phyloP scores from a whole-genome alignment of 30 jellyfish, hydroid and myxozoan genomes.

The Aurelia coerulea region DNA sequence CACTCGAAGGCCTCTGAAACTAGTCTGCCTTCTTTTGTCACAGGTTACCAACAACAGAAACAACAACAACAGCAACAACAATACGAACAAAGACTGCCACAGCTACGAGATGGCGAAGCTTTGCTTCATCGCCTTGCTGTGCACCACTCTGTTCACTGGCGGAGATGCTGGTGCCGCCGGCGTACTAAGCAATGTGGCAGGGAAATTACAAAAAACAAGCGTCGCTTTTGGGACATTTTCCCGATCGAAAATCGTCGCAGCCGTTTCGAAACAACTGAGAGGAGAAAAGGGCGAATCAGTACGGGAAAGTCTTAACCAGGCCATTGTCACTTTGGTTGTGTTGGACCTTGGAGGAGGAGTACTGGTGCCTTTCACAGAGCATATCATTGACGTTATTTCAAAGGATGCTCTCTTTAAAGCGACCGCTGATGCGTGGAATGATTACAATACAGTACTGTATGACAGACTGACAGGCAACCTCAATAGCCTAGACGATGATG shows the following conservation, averaged over 20 bases:
- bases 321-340: conserved; percentile 19
- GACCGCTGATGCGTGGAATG: conserved; percentile 10
- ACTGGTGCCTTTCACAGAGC: conserved; percentile 25
- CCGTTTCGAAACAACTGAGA: background rate
- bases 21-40: too few species aligned
- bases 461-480: background rate
- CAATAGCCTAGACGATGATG: background rate
- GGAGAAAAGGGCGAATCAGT: conserved; percentile 13
- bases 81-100: too few species aligned
- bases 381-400: conserved; percentile 15
- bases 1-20: too few species aligned
- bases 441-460: background rate
- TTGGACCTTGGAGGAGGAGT: conserved; percentile 36
- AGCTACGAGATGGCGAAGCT: background rate
- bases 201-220: background rate
- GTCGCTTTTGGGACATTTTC: conserved; percentile 3
- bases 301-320: conserved; percentile 19
- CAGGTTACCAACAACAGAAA: too few species aligned
- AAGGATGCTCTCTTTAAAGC: background rate
- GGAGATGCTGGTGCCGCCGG: too few species aligned
- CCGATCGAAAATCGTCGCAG: conserved; percentile 7
- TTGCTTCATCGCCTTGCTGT: background rate
- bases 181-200: background rate
- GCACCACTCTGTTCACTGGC: too few species aligned
- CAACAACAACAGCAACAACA: too few species aligned